Conservation (phyloP, 2,113 vertebrate genomes). For the Camelus dromedarius region DNA sequence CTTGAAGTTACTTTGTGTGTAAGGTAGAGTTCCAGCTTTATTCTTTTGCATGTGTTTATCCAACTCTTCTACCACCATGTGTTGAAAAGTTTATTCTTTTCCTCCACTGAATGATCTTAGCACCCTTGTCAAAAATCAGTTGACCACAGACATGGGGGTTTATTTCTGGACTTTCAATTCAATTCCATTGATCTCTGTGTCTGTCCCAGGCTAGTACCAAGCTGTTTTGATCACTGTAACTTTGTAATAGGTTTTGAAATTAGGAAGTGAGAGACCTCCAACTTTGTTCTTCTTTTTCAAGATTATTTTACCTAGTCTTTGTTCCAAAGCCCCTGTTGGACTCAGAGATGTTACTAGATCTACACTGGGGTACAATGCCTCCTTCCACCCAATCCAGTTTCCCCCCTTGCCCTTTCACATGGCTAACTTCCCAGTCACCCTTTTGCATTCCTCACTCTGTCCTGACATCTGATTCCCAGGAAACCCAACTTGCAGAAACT, state of each 20-base stretch:
- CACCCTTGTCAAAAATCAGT: not conserved
- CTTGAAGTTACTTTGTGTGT: too few relatives aligned
- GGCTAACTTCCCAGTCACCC: not conserved
- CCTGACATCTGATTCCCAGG: not conserved
- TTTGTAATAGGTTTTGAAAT: not conserved
- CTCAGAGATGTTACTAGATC: not conserved
- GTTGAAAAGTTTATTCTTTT: not conserved
- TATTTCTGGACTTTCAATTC: not conserved
- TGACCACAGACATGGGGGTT: not conserved
- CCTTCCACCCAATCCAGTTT: not conserved
- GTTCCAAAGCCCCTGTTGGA: not conserved
- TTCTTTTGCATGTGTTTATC: not conserved
- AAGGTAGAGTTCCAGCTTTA: not conserved
- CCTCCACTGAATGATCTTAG: not conserved
- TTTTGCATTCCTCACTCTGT: not conserved
- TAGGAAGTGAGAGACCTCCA: too few relatives aligned
- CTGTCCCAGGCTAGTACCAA: too few relatives aligned
- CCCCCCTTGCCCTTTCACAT: not conserved
- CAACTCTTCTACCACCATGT: too few relatives aligned
- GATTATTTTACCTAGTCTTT: not conserved
- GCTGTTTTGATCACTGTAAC: not conserved
- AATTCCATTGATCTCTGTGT: not conserved
- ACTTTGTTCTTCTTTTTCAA: too few relatives aligned
- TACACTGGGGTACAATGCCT: too few relatives aligned
- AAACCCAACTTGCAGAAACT: not conserved